A percentile compares a stretch with the other conserved stretches of the same genome.
phyloP scores from a whole-genome alignment of 2,797 vertebrate species.

The Botia kubotai region DNA sequence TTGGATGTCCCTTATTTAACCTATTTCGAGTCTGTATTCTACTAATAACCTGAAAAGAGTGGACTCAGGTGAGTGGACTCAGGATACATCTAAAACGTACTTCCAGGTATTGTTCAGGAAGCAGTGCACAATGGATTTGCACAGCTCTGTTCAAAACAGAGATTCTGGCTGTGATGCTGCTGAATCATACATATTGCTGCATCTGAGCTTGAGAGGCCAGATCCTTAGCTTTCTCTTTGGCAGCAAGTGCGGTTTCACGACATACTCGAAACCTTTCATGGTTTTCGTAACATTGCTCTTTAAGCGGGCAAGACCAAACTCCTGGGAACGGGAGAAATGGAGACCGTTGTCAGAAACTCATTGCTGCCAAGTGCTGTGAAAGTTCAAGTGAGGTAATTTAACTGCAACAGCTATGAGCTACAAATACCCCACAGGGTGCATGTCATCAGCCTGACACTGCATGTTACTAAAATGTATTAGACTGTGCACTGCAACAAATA shows the following conservation, averaged over 20 bases:
- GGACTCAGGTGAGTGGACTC: too few species aligned
- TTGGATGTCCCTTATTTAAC: neutral
- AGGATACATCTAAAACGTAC: neutral
- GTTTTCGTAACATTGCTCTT: constrained; percentile 94
- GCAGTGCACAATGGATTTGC: neutral
- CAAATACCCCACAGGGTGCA: too few species aligned
- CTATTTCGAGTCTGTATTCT: neutral
- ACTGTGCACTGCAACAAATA: neutral
- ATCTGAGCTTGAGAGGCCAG: constrained; percentile 93
- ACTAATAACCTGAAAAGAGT: neutral
- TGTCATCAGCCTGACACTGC: neutral
- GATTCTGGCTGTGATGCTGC: constrained; percentile 1
- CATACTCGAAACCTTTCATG: constrained; percentile 94
- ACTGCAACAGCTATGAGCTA: constrained; percentile 25
- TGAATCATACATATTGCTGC: constrained; percentile 76
- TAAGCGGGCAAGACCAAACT: constrained; percentile 95
- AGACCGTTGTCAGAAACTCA: neutral
- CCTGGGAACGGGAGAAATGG: constrained; percentile 75
- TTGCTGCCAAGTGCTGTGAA: neutral
- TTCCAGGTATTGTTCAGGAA: neutral
- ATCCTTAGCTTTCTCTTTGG: constrained; percentile 93
- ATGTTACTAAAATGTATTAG: neutral
- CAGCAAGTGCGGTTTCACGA: constrained; percentile 52
- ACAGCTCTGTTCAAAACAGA: neutral
- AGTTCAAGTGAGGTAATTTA: constrained; percentile 17